Evolutionary conservation across 2,113 vertebrate genomes (phyloP).

Genomic region (Silurus meridionalis): DNA sequence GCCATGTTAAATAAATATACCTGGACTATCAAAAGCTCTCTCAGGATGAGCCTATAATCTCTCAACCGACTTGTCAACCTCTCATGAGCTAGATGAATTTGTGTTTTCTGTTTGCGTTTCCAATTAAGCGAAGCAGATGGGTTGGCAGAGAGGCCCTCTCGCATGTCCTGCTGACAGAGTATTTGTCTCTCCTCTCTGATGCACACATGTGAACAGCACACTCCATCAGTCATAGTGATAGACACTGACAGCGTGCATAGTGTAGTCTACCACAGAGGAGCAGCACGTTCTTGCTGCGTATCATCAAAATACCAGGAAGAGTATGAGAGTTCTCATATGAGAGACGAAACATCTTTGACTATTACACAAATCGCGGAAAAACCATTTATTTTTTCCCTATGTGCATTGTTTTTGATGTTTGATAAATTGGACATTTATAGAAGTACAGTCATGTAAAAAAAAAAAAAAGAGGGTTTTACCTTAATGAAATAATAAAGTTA

Average conservation of each 20-base stretch:
- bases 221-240: conserved; percentile 36
- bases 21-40: conserved; percentile 46
- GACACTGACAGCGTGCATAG: conserved; percentile 17
- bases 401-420: background rate
- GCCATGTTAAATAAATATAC: conserved; percentile 49
- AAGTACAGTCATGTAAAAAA: background rate
- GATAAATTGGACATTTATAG: background rate
- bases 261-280: background rate
- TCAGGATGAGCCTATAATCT: conserved; percentile 38
- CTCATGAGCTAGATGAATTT: conserved; percentile 31
- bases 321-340: background rate
- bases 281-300: background rate
- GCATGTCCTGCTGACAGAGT: conserved; percentile 45
- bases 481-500: background rate
- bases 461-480: background rate
- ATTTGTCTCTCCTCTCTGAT: conserved; percentile 41
- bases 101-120: conserved; percentile 50
- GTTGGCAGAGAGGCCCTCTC: conserved; percentile 23
- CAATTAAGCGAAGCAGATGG: conserved; percentile 45
- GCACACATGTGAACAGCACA: conserved; percentile 42
- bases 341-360: background rate
- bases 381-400: background rate
- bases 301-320: conserved; percentile 4
- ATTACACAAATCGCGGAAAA: background rate
- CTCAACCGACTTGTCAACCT: conserved; percentile 38